Evolutionary conservation across 2,113 vertebrate genomes (phyloP).

Genomic region (Eurypyga helias): DNA sequence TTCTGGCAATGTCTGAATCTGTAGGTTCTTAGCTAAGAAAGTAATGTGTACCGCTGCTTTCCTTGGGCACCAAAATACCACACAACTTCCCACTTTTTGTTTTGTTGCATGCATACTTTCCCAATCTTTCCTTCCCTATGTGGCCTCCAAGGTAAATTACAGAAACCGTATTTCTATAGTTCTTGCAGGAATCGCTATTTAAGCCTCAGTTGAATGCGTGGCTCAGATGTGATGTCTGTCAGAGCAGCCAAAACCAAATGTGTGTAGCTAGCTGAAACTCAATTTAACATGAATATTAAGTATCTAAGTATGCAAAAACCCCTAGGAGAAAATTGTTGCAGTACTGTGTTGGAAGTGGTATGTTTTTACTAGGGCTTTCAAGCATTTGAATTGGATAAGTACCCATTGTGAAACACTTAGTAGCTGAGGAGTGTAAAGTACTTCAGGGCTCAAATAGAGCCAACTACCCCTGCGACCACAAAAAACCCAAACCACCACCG

Average conservation of each 20-base stretch:
- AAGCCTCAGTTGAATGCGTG: neutral
- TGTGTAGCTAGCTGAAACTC: neutral
- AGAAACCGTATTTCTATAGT: neutral
- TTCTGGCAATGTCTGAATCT: neutral
- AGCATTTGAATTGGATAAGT: neutral
- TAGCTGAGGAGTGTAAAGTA: neutral
- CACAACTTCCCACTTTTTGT: neutral
- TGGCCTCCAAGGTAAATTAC: neutral
- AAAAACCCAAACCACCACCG: too few relatives aligned
- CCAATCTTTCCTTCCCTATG: neutral
- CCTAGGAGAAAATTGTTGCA: neutral
- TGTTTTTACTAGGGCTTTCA: neutral
- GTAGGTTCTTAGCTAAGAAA: neutral
- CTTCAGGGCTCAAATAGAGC: neutral
- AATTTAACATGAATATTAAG: neutral
- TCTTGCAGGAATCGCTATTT: neutral
- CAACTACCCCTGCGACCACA: neutral
- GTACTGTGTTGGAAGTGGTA: neutral
- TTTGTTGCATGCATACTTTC: neutral
- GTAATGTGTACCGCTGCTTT: neutral
- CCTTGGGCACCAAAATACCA: neutral
- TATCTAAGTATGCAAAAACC: too few relatives aligned
- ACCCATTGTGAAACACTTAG: neutral
- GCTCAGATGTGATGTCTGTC: neutral
- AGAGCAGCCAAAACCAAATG: neutral